Base-by-base conservation (phyloP, 1,140 invertebrate species). In the Bilobella aurantiaca region DNA sequence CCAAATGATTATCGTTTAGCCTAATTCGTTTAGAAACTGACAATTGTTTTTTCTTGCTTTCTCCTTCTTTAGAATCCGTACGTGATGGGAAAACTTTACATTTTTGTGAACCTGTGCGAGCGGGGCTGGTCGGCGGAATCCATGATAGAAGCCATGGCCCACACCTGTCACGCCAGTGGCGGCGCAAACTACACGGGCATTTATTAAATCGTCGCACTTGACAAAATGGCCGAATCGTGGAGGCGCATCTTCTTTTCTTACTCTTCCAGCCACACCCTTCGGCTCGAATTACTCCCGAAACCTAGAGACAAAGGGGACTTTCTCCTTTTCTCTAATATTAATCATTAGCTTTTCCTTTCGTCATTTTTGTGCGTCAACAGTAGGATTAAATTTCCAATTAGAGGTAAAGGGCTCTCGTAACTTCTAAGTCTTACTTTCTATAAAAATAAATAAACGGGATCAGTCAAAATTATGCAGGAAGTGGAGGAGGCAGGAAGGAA, bases 41-140 rank as follows among this genome's bases (percentile, higher is more conserved):
- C 27, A 27, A 23, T 58, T 28, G n/a, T 65, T 28, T 66, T 58
- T 25, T 56, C 57, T 56, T 56, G 3, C 47, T 31, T 66, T 18
- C 65, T n/a, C n/a, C n/a, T n/a, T n/a, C n/a, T n/a, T n/a, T n/a
- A 72, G 68, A 72, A 72, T 66, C 53, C 57, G 23, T 72, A 69
- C 59, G 68, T 69, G 37, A 68, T 65, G 46, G 30, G 63, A 42
- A 67, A 69, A 56, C 57, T 72, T 30, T 68, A 72, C 58, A 53
- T 72, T 32, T 32, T 72, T n/a, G 70, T 69, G 46, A 72, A 72
- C 58, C 58, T 69, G 59, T 72, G 70, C 57, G 70, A 72, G 63
- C 63, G 63, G 23, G 68, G 68, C 21, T 69, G 64, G 62, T 30
- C 60, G 18, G 30, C 63, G 14, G 63, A 72, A 49, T 27, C 31